Conservation (phyloP, 2,797 vertebrate genomes). For the Prunella strophiata region DNA sequence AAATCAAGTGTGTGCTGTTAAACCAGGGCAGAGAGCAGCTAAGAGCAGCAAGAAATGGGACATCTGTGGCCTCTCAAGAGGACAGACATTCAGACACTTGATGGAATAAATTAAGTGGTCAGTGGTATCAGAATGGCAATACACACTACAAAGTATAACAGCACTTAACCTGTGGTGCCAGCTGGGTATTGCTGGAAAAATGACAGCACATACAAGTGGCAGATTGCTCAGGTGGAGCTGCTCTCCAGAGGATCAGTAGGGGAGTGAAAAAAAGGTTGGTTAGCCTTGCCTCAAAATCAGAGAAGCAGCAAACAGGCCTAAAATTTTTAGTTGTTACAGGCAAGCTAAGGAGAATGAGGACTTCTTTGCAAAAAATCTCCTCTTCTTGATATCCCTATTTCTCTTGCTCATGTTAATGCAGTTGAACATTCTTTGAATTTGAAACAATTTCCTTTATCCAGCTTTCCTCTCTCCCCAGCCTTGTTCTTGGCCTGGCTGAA, state of each 20-base stretch:
- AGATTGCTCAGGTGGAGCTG: background rate
- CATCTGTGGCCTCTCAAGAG: background rate
- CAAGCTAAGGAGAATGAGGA: background rate
- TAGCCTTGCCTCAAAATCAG: background rate
- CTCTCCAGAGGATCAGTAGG: background rate
- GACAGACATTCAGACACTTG: background rate
- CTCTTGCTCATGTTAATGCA: background rate
- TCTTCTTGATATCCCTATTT: background rate
- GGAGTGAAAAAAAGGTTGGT: background rate
- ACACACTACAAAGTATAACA: background rate
- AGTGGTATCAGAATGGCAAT: background rate
- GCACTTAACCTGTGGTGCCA: background rate
- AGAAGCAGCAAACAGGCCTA: background rate
- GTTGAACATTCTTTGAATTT: constrained; percentile 14
- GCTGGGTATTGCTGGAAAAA: background rate
- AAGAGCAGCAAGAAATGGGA: background rate
- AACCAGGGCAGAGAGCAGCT: accelerated
- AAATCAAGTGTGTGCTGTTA: background rate
- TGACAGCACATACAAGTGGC: accelerated
- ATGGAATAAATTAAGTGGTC: background rate
- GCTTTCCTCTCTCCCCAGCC: background rate
- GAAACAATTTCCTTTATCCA: constrained; percentile 24
- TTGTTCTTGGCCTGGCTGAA: background rate
- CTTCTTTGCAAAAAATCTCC: background rate
- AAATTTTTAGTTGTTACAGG: background rate